Evolutionary conservation across 2,797 vertebrate species (phyloP), one percentile per base, ranked within the genome.

Genomic region (Chelidonichthys spinosus): DNA sequence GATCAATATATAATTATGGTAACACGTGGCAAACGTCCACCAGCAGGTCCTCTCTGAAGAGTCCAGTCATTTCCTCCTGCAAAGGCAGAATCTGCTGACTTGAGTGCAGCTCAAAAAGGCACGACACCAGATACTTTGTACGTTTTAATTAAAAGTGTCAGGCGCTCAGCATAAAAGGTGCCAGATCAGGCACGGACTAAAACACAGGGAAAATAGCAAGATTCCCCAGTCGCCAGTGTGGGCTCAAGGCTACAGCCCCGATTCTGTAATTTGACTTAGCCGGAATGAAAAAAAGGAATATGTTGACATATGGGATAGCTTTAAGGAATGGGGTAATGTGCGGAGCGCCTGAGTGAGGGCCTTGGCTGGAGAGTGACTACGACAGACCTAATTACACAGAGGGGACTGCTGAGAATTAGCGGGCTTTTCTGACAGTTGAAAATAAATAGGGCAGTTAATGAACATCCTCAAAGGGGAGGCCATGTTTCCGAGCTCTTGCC

Each of bases 381-480:
- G 87, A 89, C 85, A 80, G 85, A 87, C 78, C 76, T 72, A 83
- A 90, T 91, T 87, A 90, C 83, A 77, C 78, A 18, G 74, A 81
- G 65, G 79, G 75, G 81, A 87, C 81, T 73, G 80, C 84, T 79
- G 83, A 87, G 90, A 92, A 93, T 92, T 93, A 90, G 86, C 70
- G 15, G 82, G 69, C 84, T 83, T 90, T 87, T 89, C 84, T 94
- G 94, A 94, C 94, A 95, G 91, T 88, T 92, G 86, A 94, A 95
- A 95, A 95, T 91, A 94, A 94, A 95, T 90, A 86, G 84, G 84
- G 82, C 87, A 87, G 93, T 92, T 92, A 94, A 94, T 93, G 92
- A 92, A 93, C 87, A 81, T 89, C 82, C 92, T 93, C 89, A 89
- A 79, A 89, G 76, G 82, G 74, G 82, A 86, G 85, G 77, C 79